Evolutionary conservation across 2,888 invertebrate species (phyloP).

Genomic region (Candidula unifasciata): DNA sequence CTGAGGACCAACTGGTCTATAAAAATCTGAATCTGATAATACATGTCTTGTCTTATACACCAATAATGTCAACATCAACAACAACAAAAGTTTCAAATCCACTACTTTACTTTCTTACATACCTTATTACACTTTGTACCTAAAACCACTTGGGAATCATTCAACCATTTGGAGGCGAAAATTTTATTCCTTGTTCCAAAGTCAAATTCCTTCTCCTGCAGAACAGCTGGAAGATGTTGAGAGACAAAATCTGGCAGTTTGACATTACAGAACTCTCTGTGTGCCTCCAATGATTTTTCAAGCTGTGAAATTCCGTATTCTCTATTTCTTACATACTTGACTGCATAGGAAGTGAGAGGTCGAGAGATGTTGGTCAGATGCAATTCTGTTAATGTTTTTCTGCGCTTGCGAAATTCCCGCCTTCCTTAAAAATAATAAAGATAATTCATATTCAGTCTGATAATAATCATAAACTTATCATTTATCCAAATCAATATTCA

Average conservation of each 20-base stretch:
- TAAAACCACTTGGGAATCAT: conserved; percentile 94
- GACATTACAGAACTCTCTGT: conserved; percentile 30
- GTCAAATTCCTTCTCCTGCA: conserved; percentile 69
- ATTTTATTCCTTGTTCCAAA: conserved; percentile 78
- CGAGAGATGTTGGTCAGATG: conserved; percentile 25
- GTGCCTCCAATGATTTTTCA: not conserved
- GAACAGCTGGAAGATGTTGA: conserved; percentile 68
- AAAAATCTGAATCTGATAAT: too few species aligned
- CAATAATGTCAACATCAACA: not conserved
- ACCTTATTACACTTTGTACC: conserved; percentile 98
- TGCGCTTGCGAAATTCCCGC: not conserved
- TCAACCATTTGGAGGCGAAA: conserved; percentile 98
- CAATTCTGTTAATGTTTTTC: not conserved
- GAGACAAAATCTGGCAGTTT: conserved; percentile 63
- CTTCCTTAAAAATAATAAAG: not conserved
- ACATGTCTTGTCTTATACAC: not conserved
- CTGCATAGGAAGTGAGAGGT: conserved; percentile 22
- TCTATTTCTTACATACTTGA: conserved; percentile 28
- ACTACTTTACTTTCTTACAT: not conserved
- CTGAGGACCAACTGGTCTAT: too few species aligned
- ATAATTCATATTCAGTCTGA: not conserved
- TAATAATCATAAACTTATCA: too few species aligned
- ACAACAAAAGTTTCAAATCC: not conserved
- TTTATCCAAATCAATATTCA: too few species aligned
- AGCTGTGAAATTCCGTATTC: conserved; percentile 34